Evolutionary conservation across 2,113 vertebrate species (phyloP).

Genomic region (Ramphastos sulfuratus): DNA sequence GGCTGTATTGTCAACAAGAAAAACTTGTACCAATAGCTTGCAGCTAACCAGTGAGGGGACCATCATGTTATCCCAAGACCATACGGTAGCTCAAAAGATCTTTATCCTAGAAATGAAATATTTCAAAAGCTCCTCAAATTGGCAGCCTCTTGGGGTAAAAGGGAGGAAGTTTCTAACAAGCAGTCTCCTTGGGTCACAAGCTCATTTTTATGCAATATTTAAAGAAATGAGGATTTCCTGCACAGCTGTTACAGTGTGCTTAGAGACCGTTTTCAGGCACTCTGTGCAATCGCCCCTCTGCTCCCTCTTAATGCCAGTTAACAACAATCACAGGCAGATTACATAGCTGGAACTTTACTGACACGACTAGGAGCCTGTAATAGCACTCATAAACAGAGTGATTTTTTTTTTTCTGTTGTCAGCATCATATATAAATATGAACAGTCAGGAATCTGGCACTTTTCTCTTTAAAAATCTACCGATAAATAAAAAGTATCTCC

Average conservation of each 20-base stretch:
- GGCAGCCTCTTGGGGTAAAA: not conserved
- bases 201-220: not conserved
- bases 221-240: not conserved
- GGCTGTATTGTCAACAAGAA: not conserved
- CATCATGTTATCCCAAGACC: not conserved
- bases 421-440: not conserved
- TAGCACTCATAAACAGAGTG: not conserved
- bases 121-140: not conserved
- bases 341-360: not conserved
- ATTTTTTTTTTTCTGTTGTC: not conserved
- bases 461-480: not conserved
- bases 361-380: not conserved
- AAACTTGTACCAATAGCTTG: not conserved
- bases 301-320: not conserved
- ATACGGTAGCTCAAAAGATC: not conserved
- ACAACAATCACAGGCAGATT: not conserved
- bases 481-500: not conserved
- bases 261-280: not conserved
- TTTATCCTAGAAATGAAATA: not conserved
- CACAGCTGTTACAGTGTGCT: not conserved
- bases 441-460: not conserved
- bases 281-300: not conserved
- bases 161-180: not conserved
- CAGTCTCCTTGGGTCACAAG: not conserved
- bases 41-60: not conserved